phyloP scores from a whole-genome alignment of 2,888 invertebrate genomes.

The Scaptodrosophila latifasciaeformis region DNA sequence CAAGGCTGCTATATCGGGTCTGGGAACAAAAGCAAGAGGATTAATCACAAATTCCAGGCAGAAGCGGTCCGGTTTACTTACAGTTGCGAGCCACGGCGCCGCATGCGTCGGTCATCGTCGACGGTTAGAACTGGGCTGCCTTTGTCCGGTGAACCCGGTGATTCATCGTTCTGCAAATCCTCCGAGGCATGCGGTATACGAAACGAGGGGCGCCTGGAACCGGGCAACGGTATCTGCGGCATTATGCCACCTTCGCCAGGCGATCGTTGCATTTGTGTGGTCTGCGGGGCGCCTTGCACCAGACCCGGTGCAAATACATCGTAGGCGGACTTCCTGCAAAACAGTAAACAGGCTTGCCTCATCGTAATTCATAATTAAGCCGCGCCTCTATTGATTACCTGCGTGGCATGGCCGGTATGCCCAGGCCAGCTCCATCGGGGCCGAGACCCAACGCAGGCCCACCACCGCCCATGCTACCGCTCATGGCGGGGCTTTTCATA shows the following conservation, averaged over 20 bases:
- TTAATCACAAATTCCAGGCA: neutral
- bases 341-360: neutral
- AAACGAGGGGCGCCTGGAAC: slow-evolving; percentile 80
- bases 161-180: slow-evolving; percentile 75
- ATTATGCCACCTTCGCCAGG: slow-evolving; percentile 72
- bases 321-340: slow-evolving; percentile 81
- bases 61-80: slow-evolving; percentile 77
- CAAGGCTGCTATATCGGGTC: slow-evolving; percentile 84
- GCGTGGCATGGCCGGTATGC: slow-evolving; percentile 85
- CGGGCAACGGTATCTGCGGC: slow-evolving; percentile 71
- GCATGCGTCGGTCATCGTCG: slow-evolving; percentile 83
- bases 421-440: slow-evolving; percentile 78
- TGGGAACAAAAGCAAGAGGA: slow-evolving; percentile 58
- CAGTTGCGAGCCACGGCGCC: slow-evolving; percentile 89
- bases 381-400: slow-evolving; percentile 74
- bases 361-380: neutral
- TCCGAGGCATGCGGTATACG: slow-evolving; percentile 78
- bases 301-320: slow-evolving; percentile 85
- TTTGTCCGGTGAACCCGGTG: slow-evolving; percentile 78
- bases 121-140: slow-evolving; percentile 78
- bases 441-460: slow-evolving; percentile 47
- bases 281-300: slow-evolving; percentile 75
- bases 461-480: slow-evolving; percentile 55
- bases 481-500: slow-evolving; percentile 75
- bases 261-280: slow-evolving; percentile 62